Evolutionary conservation across 2,888 invertebrate genomes (phyloP), one percentile per base, ranked within the genome.

Genomic region (Thecocarcelia acutangulata): DNA sequence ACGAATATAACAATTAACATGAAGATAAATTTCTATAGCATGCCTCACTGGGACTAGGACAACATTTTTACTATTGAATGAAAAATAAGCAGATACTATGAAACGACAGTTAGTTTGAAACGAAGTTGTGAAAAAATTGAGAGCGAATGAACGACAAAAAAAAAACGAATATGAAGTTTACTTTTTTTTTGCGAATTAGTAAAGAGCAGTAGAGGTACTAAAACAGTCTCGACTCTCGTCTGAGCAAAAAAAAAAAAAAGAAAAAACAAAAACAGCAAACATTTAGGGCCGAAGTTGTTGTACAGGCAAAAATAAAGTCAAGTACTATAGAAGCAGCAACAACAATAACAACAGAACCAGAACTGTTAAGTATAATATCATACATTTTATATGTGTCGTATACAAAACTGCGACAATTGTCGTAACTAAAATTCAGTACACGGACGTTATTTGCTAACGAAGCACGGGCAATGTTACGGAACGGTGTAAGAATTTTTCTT

Each of bases 391-490:
- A 85, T 85, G 80, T 86, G 86, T 85, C 87, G 87, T 86, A 87
- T 89, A 89, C 77, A 81, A 81, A 89, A 89, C 88, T 89, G 87
- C 87, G 88, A 89, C 88, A 88, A 87, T 87, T 87, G 85, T 86
- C 84, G 85, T 85, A 84, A 85, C 85, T 86, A 86, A 85, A 85
- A 86, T 88, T 86, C 89, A 88, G 88, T 88, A 86, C 87, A 88
- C 88, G 87, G 86, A 88, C 86, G 88, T 86, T 86, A 87, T 87
- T 89, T 86, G 88, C 85, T 86, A 87, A 84, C 86, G 76, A 79
- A 86, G 85, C 86, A 88, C 74, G 74, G 64, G 44, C 63, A 78
- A 84, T 59, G 75, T 73, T 72, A 64, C 77, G 64, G 58, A 70
- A 19, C 70, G 56, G 70, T 50, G 42, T 44, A 61, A 69, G 50